Conservation (phyloP, 2,113 vertebrate species). For the Mustela lutreola region DNA sequence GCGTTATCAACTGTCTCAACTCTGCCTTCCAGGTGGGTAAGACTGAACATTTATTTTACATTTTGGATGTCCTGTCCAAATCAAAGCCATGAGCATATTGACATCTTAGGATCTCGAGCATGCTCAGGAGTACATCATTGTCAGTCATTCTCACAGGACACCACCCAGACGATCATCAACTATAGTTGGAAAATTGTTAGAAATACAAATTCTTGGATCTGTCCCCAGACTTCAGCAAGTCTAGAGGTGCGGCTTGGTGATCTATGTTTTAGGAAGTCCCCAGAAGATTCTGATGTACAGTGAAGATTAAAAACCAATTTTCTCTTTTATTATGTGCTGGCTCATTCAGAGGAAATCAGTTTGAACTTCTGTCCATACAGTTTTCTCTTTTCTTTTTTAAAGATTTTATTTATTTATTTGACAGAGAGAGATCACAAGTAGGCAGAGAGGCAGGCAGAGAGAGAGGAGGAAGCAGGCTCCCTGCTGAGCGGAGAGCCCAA, state of each 20-base stretch:
- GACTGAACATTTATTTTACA: not conserved
- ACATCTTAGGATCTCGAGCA: not conserved
- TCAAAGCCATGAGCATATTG: not conserved
- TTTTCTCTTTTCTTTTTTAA: not conserved
- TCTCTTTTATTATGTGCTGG: not conserved
- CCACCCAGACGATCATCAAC: not conserved
- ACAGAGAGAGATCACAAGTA: no score
- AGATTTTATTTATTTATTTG: no score
- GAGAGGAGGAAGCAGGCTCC: no score
- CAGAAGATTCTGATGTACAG: not conserved
- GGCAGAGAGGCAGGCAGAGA: no score
- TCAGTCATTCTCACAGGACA: not conserved
- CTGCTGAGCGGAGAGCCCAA: no score
- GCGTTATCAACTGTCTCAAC: not conserved
- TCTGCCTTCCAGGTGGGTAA: not conserved
- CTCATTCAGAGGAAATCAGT: not conserved
- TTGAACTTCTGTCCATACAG: not conserved
- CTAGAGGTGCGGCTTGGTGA: not conserved
- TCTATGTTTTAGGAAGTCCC: not conserved
- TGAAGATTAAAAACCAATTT: not conserved
- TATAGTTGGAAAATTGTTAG: not conserved
- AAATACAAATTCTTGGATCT: not conserved
- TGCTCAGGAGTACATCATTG: not conserved
- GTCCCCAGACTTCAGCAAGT: not conserved
- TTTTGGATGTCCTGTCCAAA: not conserved